Evolutionary conservation across 2,797 vertebrate species (phyloP), one percentile per base, ranked within the genome.

Genomic region (Eurystomus glaucurus): DNA sequence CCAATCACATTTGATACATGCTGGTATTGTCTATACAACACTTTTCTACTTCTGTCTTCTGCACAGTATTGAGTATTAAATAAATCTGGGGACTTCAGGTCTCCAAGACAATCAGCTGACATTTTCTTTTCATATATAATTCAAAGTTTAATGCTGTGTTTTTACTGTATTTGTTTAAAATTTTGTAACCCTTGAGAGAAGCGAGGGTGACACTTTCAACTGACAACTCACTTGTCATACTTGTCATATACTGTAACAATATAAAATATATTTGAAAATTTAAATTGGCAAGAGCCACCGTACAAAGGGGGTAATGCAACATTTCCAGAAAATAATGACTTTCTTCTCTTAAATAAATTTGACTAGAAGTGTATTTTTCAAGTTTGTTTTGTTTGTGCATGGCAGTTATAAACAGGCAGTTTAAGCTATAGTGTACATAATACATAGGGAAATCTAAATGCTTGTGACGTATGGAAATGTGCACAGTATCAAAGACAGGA

Each of bases 331-430:
- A 82, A 84, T 54, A 2, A 48, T 25, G 6, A 29, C 23, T 81
- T 91, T 93, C 65, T 20, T 87, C 79, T 91, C 31, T 19, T 75
- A 93, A 96, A 85, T 91, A 93, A 88, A 95, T 95, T 79, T 68
- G 25, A 78, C 35, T 64, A 85, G 54, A 85, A 89, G 64, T 54
- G 23, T 19, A 52, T 75, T 94, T 89, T 70, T 54, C 45, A 79
- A n/a, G 60, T 72, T 43, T 75, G 15, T 45, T 91, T 37, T 69
- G 54, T 71, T 72, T 72, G 50, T 88, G 31, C 71, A 4, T 69
- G 33, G 62, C 75, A 88, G 20, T 80, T 93, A 76, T 20, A 88
- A 95, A 52, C 7, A 48, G 29, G 55, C 45, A 35, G 11, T 45
- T 88, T 80, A 72, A 75, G 57, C 41, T 35, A n/a, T 12, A 15